Conservation (phyloP, 2,113 vertebrate species). For the Solea solea region DNA sequence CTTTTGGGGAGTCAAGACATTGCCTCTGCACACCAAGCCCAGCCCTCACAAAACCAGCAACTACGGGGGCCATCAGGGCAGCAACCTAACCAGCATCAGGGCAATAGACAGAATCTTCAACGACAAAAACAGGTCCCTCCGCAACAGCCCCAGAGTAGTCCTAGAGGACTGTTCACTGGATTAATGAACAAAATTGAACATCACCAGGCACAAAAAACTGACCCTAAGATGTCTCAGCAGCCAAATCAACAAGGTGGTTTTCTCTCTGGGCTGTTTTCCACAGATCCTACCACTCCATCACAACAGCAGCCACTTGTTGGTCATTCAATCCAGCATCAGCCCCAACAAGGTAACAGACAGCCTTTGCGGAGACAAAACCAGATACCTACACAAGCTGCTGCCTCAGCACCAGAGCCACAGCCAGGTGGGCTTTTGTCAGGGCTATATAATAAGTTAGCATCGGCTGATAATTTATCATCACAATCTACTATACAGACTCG, state of each 20-base stretch:
- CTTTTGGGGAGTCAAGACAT: conserved; percentile 82
- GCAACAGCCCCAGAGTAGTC: conserved; percentile 58
- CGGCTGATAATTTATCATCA: conserved; percentile 72
- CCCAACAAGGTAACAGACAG: conserved; percentile 73
- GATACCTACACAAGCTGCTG: conserved; percentile 57
- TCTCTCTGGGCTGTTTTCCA: conserved; percentile 77
- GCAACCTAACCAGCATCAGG: conserved; percentile 48
- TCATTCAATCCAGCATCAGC: conserved; percentile 62
- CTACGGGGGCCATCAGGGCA: conserved; percentile 10
- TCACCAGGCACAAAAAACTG: conserved; percentile 49
- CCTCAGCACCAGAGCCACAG: conserved; percentile 64
- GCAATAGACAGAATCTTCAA: conserved; percentile 65
- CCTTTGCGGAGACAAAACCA: conserved; percentile 77
- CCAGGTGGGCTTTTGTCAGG: conserved; percentile 77
- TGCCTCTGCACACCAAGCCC: conserved; percentile 43
- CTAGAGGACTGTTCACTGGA: conserved; percentile 73
- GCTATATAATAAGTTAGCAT: conserved; percentile 83
- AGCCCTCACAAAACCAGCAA: conserved; percentile 44
- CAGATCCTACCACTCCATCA: conserved; percentile 33
- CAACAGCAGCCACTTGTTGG: conserved; percentile 43
- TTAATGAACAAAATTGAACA: conserved; percentile 76
- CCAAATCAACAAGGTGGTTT: conserved; percentile 74
- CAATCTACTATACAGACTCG: conserved; percentile 40
- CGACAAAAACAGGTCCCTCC: conserved; percentile 63
- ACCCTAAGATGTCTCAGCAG: conserved; percentile 55